Conservation (phyloP, 2,113 vertebrate genomes). For the Cacatua alba region DNA sequence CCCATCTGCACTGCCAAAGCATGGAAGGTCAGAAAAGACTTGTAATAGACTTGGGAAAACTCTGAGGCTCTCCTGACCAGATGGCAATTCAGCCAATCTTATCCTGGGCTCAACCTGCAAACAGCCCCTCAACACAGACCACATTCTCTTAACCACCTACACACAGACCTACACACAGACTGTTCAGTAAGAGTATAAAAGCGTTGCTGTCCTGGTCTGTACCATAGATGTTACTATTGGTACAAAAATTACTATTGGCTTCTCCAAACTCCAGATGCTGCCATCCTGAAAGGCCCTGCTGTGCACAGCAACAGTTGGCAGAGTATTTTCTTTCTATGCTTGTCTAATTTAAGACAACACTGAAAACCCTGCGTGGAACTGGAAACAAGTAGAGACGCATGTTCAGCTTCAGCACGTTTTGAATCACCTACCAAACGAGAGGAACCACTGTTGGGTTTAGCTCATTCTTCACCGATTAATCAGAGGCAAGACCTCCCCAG, state of each 20-base stretch:
- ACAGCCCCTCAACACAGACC: background rate
- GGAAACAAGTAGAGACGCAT: background rate
- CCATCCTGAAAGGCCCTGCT: background rate
- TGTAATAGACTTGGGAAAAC: background rate
- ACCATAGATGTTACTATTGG: background rate
- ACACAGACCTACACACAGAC: background rate
- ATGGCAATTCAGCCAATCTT: background rate
- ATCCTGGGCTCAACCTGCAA: background rate
- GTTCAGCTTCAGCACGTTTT: background rate
- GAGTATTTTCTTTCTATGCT: background rate
- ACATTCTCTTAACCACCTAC: background rate
- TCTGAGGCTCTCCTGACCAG: background rate
- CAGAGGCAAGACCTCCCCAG: background rate
- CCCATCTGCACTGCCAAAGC: background rate
- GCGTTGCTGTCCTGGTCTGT: background rate
- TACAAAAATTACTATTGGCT: background rate
- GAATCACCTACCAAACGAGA: accelerated
- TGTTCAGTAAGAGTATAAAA: background rate
- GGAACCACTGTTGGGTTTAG: background rate
- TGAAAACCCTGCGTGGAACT: background rate
- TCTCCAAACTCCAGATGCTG: background rate
- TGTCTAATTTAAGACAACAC: background rate
- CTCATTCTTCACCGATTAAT: slow-evolving; percentile 14
- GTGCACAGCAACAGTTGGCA: background rate
- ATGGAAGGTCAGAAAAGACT: background rate